Percentiles rank a stretch among this genome's conserved stretches.
These are phyloP conservation scores for Aphidius ervi DNA, from an alignment of 1,140 invertebrate genomes.

Conservation along the genomic window DNA sequence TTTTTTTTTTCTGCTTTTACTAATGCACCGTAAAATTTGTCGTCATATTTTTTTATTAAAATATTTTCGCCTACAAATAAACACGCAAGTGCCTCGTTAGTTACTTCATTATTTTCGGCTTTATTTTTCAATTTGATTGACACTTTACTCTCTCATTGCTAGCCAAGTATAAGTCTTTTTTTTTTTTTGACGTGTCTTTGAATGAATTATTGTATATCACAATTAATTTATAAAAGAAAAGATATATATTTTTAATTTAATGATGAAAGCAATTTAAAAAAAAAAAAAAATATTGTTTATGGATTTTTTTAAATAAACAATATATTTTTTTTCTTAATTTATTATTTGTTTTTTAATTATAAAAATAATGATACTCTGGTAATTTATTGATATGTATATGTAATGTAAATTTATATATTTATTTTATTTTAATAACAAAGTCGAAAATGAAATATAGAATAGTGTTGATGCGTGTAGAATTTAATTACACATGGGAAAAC, in stretches of 20 bases:
- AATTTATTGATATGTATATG: too few relatives aligned
- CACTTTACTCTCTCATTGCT: slow-evolving; percentile 3
- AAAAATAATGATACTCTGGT: too few relatives aligned
- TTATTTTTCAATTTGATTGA: slow-evolving; percentile 16
- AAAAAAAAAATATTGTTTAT: too few relatives aligned
- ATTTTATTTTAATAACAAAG: too few relatives aligned
- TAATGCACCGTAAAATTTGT: slow-evolving; percentile 46
- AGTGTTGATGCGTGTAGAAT: slow-evolving; percentile 20
- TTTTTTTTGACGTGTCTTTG: neutral
- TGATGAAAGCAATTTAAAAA: too few relatives aligned
- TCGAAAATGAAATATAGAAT: neutral
- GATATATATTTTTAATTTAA: too few relatives aligned
- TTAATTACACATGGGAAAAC: slow-evolving; percentile 27
- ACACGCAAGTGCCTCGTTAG: neutral
- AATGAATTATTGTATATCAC: neutral
- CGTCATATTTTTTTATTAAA: slow-evolving; percentile 21
- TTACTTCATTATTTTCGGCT: slow-evolving; percentile 19
- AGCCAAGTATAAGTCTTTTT: neutral
- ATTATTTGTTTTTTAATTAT: too few relatives aligned
- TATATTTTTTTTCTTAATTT: too few relatives aligned
- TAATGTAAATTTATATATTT: too few relatives aligned
- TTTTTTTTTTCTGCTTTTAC: slow-evolving; percentile 27
- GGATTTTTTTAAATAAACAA: too few relatives aligned
- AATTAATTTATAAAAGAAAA: neutral
- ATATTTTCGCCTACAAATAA: slow-evolving; percentile 5